These are phyloP conservation scores for Corythaixoides concolor DNA, from an alignment of 2,113 vertebrate genomes.

Conservation along the genomic window DNA sequence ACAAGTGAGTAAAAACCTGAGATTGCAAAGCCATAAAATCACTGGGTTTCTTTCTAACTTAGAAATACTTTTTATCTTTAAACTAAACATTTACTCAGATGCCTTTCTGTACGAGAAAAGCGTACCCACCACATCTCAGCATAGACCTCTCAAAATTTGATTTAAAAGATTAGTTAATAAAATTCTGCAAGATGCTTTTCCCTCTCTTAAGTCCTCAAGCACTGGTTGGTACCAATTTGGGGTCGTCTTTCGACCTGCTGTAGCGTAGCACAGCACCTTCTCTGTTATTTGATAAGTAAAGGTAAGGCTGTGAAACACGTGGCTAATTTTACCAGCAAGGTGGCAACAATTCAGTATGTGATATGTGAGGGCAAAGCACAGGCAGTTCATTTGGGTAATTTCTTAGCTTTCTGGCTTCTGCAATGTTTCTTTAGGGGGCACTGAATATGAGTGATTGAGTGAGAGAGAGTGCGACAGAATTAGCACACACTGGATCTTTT, in stretches of 20 bases:
- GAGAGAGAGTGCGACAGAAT: conserved; percentile 63
- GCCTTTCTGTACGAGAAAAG: not conserved
- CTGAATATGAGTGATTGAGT: conserved; percentile 68
- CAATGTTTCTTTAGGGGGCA: conserved; percentile 70
- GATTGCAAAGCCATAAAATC: not conserved
- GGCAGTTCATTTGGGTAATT: conserved; percentile 66
- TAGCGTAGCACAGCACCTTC: not conserved
- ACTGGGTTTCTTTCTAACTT: not conserved
- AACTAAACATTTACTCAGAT: not conserved
- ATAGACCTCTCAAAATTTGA: not conserved
- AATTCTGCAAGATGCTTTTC: not conserved
- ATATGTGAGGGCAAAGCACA: conserved; percentile 45
- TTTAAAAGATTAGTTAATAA: not conserved
- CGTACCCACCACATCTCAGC: not conserved
- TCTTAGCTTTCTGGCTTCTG: conserved; percentile 64
- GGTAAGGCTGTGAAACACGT: not conserved
- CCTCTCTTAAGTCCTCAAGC: not conserved
- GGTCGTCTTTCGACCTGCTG: not conserved
- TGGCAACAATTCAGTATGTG: conserved; percentile 60
- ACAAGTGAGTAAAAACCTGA: not conserved
- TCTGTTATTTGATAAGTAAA: conserved; percentile 33
- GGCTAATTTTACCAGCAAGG: conserved; percentile 63
- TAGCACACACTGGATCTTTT: conserved; percentile 78
- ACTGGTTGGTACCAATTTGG: not conserved
- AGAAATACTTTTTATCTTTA: not conserved